Evolutionary conservation across 2,113 vertebrate genomes (phyloP), one percentile per base, ranked within the genome.

Genomic region (Euleptes europaea): DNA sequence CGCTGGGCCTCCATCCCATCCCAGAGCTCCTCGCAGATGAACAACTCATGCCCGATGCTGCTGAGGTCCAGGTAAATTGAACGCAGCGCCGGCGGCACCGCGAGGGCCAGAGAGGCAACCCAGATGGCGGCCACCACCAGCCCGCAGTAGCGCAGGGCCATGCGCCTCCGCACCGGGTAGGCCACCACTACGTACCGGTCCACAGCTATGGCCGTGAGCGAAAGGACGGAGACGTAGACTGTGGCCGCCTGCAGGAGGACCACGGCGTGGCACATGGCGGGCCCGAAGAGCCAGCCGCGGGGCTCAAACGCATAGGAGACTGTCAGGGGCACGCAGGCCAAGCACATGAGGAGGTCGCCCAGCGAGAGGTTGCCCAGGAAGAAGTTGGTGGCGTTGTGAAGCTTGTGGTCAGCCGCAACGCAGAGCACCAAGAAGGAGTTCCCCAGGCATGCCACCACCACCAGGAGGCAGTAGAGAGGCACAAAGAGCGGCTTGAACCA

Each of bases 11-110:
- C 92, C 23, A 86, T 91, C 1, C 92, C 89, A 0, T 93, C 93
- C 97, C 97, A 97, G 89, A 97, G 96, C 85, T 97, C 96, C 88
- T 97, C 97, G 44, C 97, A 97, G 70, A 97, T 95, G 23, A 96
- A 92, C 76, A 97, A 85, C 84, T 97, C 88, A 2, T 96, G 90
- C 35, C 96, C 96, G 1, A 81, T 95, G 70, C 92, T 94, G 26
- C 94, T 88, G 70, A 97, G 93, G 86, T 97, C 97, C 88, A 97
- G 80, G 54, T 96, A 96, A 33, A 88, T 91, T 0, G 93, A 95
- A 82, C 96, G 94, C 67, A 96, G 78, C 17, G 96, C 95, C 0
- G 95, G 94, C 0, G 97, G 97, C 0, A 96, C 93, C 0, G 96
- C 97, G 73, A 97, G 83, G 47, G 91, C 90, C 86, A 97, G 87